Percentiles rank a stretch among this genome's conserved stretches.
Conservation (phyloP, 2,113 vertebrate genomes). For the Mormyrus lacerda region DNA sequence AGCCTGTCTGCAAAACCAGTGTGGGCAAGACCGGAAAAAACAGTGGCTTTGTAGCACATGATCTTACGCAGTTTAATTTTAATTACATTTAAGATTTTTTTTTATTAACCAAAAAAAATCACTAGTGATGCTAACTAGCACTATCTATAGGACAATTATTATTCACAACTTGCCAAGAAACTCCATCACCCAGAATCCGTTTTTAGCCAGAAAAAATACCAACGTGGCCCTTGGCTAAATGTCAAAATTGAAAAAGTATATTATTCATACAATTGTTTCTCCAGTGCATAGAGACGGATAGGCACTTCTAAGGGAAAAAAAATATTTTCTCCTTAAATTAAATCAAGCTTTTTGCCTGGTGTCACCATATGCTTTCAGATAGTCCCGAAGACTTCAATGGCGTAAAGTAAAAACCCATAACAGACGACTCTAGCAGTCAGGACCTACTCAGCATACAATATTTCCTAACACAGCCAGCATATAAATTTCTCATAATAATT, state of each 20-base stretch:
- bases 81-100: not conserved
- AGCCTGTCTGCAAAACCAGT: not conserved
- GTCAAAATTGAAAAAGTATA: not conserved
- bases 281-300: not conserved
- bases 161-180: not conserved
- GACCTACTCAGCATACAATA: not conserved
- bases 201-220: not conserved
- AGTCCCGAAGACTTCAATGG: not conserved
- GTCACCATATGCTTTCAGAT: not conserved
- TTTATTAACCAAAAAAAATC: not conserved
- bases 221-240: not conserved
- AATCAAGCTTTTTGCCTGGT: not conserved
- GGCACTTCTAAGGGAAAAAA: not conserved
- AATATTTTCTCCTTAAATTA: not conserved
- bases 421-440: not conserved
- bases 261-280: not conserved
- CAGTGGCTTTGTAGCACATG: not conserved
- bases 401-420: not conserved
- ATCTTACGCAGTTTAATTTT: not conserved
- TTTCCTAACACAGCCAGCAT: not conserved
- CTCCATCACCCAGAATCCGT: not conserved
- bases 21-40: not conserved
- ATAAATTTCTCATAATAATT: constrained; percentile 1
- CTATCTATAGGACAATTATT: not conserved
- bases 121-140: not conserved